Evolutionary conservation across 2,113 vertebrate species (phyloP), one percentile per base, ranked within the genome.

Genomic region (Arenaria interpres): DNA sequence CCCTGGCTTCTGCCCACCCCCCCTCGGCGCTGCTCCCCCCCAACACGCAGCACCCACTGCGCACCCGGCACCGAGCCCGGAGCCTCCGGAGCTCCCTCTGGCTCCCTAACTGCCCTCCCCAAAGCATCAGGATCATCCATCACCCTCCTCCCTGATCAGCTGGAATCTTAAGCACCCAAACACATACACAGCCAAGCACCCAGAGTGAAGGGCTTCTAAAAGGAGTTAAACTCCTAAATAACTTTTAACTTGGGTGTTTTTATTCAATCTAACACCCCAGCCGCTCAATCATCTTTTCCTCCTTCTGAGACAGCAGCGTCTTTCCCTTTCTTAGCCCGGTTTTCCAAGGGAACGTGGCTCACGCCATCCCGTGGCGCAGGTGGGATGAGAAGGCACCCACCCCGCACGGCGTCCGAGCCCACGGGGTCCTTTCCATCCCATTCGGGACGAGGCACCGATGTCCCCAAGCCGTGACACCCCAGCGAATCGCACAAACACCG

Each of bases 181-280:
- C 0, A 0, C 2, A 0, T 1, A 2, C 4, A 11, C 0, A 12
- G 20, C 8, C 54, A 43, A 86, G 43, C 37, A 53, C 30, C 32
- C 51, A 3, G 30, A 73, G 37, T 16, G 12, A 21, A 21, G 43
- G 51, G 14, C 32, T 84, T 32, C 18, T 12, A 6, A 32, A n/a
- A 53, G 53, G 57, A 76, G 14, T 30, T 39, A 12, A 68, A 33
- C 43, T 60, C 68, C 64, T 69, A 5, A 68, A 8, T 10, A 89
- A 27, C 15, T 35, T 48, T 14, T 15, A 17, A 24, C 7, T 48
- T 3, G 16, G 25, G 24, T 23, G 27, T 3, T 63, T 89, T 45
- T 27, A 16, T 6, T 54, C 68, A 4, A 8, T 6, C 10, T 8
- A 32, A 56, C 3, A 62, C 66, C 41, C 22, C 60, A 22, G 8